Percentiles rank a stretch among this genome's conserved stretches.
Evolutionary conservation across 2,113 vertebrate genomes (phyloP).

Genomic region (Echinops telfairi): DNA sequence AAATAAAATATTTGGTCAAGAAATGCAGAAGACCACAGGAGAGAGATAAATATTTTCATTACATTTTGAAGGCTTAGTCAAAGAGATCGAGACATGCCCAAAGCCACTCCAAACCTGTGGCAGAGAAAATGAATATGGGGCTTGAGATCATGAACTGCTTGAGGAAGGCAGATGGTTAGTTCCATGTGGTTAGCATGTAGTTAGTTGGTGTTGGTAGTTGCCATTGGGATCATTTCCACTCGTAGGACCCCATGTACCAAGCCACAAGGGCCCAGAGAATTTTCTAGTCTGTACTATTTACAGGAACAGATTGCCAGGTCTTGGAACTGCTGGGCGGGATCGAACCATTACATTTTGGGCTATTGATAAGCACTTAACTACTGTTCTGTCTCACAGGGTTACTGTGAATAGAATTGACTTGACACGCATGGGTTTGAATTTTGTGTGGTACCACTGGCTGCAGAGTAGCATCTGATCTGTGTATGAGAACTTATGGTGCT

Average conservation of each 20-base stretch:
- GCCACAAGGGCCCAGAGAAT: neutral
- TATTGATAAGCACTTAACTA: neutral
- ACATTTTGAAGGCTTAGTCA: neutral
- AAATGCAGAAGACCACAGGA: neutral
- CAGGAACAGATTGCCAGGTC: neutral
- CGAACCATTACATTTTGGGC: neutral
- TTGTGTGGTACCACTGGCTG: neutral
- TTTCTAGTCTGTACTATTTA: neutral
- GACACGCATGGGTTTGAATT: neutral
- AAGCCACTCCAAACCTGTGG: neutral
- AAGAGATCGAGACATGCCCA: neutral
- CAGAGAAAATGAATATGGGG: neutral
- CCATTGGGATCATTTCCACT: neutral
- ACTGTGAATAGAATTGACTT: neutral
- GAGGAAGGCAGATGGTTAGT: neutral
- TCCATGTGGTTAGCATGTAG: neutral
- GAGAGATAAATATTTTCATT: neutral
- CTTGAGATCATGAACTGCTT: neutral
- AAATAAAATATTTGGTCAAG: neutral
- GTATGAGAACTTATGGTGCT: neutral
- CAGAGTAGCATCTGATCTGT: constrained; percentile 1
- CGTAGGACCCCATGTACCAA: neutral
- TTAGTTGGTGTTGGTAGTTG: neutral
- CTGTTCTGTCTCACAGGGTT: neutral
- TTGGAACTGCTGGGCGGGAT: neutral